A percentile compares a stretch with the other conserved stretches of the same genome.
Evolutionary conservation across 2,113 vertebrate species (phyloP).

Genomic region (Echinops telfairi): DNA sequence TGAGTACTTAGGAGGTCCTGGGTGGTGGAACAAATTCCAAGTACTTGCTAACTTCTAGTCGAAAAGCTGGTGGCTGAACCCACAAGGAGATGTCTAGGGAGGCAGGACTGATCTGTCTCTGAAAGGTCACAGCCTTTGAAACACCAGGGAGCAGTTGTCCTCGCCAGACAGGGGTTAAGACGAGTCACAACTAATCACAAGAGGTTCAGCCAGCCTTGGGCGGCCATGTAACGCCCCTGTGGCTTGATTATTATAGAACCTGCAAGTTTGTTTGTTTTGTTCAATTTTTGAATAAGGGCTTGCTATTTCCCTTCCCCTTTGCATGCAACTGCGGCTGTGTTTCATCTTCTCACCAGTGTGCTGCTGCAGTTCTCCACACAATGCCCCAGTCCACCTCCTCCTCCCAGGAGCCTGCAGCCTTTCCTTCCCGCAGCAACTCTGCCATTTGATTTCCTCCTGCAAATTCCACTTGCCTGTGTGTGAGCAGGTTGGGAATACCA

Average conservation of each 20-base stretch:
- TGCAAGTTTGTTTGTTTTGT: fast-evolving
- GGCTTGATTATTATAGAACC: not conserved
- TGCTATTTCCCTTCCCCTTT: not conserved
- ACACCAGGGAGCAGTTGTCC: not conserved
- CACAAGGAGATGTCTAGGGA: not conserved
- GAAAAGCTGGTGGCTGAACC: not conserved
- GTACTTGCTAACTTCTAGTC: not conserved
- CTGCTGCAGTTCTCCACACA: not conserved
- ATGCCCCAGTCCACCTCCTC: not conserved
- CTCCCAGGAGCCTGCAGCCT: not conserved
- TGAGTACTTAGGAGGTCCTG: not conserved
- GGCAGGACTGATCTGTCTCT: not conserved
- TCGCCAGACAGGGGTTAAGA: not conserved
- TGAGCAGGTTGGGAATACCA: conserved; percentile 57
- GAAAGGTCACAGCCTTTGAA: not conserved
- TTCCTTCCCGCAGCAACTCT: not conserved
- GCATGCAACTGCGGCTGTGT: not conserved
- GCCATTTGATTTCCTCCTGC: not conserved
- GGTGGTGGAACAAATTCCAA: not conserved
- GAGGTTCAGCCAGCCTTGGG: too few relatives aligned
- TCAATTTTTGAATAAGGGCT: not conserved
- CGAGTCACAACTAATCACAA: not conserved
- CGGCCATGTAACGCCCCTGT: not conserved
- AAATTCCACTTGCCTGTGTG: conserved; percentile 12
- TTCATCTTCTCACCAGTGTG: not conserved